Base-by-base conservation (phyloP, 2,113 vertebrate species). In the Pangasianodon hypophthalmus region DNA sequence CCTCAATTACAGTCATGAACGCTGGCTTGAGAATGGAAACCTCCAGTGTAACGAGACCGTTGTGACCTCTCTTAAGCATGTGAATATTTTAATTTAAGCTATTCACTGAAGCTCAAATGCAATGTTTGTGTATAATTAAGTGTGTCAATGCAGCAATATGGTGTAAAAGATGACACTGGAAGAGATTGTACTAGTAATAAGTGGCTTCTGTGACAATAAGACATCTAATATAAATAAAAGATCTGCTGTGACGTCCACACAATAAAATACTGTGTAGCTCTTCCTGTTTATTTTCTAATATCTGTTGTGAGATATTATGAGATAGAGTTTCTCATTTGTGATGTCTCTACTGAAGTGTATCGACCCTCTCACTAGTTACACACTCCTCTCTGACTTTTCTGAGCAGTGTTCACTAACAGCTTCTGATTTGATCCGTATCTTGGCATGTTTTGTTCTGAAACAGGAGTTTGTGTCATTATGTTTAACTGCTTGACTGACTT, bases 41-140 rank as follows among this genome's bases (percentile, higher is more conserved):
- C 46, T 52, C 69, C 46, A 86, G 58, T 24, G 50, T 90, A 88
- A 86, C 41, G 73, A 75, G 77, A 82, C 90, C 54, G 3, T 14
- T 5, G 4, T 87, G 80, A 91, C 90, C 87, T 90, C 90, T 75
- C 69, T 84, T 13, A 84, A 52, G 9, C 71, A 71, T n/a, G 19
- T 80, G 54, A 50, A 84, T 6, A 84, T 41, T 81, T 46, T 71
- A 75, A 87, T 92, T 56, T 16, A 82, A 75, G 37, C 13, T 62
- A 84, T 48, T 82, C 48, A 81, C 50, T 64, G 81, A 85, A 37
- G 87, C 87, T 71, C n/a, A 54, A 88, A 88, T 75, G 56, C 58
- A 85, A 56, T 84, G 81, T 90, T 88, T 92, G 48, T 32, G 48
- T 83, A 91, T 89, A 90, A 88, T 90, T 88, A 84, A 89, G 86